Evolutionary conservation across 2,113 vertebrate species (phyloP), one percentile per base, ranked within the genome.

Genomic region (Phylloscopus trochilus): DNA sequence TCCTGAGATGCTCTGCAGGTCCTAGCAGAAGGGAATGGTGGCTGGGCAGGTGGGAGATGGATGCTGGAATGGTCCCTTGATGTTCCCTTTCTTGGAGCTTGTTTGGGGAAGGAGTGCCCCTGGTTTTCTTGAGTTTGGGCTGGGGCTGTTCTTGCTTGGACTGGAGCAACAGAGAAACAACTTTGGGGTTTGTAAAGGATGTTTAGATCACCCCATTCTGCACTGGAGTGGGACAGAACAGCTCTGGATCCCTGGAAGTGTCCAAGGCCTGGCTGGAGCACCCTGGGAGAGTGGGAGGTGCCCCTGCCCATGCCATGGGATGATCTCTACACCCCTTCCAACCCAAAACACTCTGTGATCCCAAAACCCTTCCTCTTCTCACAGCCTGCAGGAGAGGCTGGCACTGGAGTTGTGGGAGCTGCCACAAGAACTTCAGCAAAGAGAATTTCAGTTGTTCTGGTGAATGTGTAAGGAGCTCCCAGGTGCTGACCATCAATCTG

Each of bases 271-370:
- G 86, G 35, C 1, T 58, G 63, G 74, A 55, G 24, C 47, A 30
- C 0, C 7, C 47, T 24, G 52, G 68, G 51, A 3, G 0, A 0
- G 22, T 13, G 37, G 17, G 20, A 66, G 31, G 13, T 64, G 49
- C 2, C 56, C 27, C 28, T 78, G 64, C 28, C 26, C 7, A 2
- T 24, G 70, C 8, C 43, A 31, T 19, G 19, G 41, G 55, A 9
- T 64, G 43, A 12, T 51, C 37, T 64, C 19, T 6, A 1, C 44
- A 14, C 30, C 35, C 15, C 9, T 43, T 26, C 13, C 35, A 33
- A 9, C 7, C 52, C 76, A 31, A 80, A 51, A 24, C 31, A 4
- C 33, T 9, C 68, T 6, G 10, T 6, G 86, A 81, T 16, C 33
- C 52, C 22, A 10, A 62, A 68, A 60, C 4, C 14, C 13, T 43